Conservation (phyloP, 1,140 invertebrate species). For the Drosophila chauvacae region DNA sequence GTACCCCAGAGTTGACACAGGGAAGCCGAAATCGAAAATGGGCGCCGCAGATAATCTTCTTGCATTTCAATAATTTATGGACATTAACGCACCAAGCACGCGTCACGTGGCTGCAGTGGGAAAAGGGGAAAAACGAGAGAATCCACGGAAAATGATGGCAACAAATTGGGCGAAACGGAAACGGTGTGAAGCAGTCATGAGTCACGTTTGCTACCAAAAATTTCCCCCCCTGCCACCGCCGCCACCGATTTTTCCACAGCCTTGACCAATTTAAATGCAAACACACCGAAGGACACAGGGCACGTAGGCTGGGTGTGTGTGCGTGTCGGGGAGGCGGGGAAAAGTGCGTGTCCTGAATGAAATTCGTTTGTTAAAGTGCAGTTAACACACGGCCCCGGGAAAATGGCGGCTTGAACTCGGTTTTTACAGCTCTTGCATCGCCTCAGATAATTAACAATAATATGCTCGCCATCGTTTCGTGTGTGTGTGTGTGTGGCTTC, state of each 20-base stretch:
- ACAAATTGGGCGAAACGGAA: slow-evolving; percentile 61
- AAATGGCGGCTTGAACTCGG: slow-evolving; percentile 42
- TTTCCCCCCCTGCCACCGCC: not conserved
- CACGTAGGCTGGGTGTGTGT: slow-evolving; percentile 21
- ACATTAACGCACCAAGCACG: slow-evolving; percentile 53
- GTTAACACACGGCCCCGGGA: slow-evolving; percentile 57
- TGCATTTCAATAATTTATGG: slow-evolving; percentile 67
- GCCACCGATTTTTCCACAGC: slow-evolving; percentile 32
- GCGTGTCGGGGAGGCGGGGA: not conserved
- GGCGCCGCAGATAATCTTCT: slow-evolving; percentile 19
- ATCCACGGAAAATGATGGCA: slow-evolving; percentile 53
- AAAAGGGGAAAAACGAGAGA: slow-evolving; percentile 3
- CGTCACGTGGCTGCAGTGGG: slow-evolving; percentile 52
- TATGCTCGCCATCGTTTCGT: slow-evolving; percentile 27
- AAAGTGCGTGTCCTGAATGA: slow-evolving; percentile 55
- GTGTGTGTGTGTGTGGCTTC: slow-evolving; percentile 12
- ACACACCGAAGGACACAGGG: slow-evolving; percentile 39
- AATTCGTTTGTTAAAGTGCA: slow-evolving; percentile 66
- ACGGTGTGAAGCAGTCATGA: slow-evolving; percentile 20
- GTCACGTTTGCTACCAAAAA: slow-evolving; percentile 7
- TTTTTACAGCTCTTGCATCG: slow-evolving; percentile 47
- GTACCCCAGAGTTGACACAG: too few relatives aligned
- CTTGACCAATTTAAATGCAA: slow-evolving; percentile 72
- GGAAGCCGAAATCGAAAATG: slow-evolving; percentile 20
- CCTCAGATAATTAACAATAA: slow-evolving; percentile 78